Evolutionary conservation across 2,113 vertebrate genomes (phyloP).

Genomic region (Australoheros scitulus): DNA sequence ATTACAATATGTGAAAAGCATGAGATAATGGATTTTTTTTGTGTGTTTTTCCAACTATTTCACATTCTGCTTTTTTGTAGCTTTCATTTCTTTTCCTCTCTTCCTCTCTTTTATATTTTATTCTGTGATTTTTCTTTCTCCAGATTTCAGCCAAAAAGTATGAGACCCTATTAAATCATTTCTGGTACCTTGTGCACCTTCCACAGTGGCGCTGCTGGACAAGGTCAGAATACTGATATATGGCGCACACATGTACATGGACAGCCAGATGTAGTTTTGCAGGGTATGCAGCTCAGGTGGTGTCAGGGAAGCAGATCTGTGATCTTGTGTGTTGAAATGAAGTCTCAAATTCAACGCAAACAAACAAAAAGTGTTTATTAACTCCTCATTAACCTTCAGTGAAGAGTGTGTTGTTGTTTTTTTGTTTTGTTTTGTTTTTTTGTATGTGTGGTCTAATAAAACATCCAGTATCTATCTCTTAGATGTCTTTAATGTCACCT

Average conservation of each 20-base stretch:
- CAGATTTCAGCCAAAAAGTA: conserved; percentile 8
- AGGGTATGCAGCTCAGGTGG: not conserved
- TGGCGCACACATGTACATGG: not conserved
- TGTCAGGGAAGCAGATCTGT: not conserved
- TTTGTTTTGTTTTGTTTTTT: not conserved
- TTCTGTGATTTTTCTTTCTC: conserved; percentile 9
- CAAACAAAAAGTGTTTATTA: conserved; percentile 38
- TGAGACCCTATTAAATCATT: conserved; percentile 20
- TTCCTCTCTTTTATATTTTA: not conserved
- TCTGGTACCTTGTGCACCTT: conserved; percentile 4
- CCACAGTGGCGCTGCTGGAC: conserved; percentile 22
- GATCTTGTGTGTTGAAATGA: conserved; percentile 1
- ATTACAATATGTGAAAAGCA: not conserved
- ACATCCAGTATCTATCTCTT: not conserved
- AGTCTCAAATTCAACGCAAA: conserved; percentile 32
- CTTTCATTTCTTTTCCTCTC: not conserved
- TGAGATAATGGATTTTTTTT: not conserved
- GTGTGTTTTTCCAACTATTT: not conserved
- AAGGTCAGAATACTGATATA: conserved; percentile 36
- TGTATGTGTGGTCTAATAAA: not conserved
- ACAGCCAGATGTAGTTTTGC: conserved; percentile 12
- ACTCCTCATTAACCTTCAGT: conserved; percentile 24
- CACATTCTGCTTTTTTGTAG: not conserved
- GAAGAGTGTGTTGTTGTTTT: not conserved
- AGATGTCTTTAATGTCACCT: not conserved